Evolutionary conservation across 2,113 vertebrate species (phyloP).

Genomic region (Excalfactoria chinensis): DNA sequence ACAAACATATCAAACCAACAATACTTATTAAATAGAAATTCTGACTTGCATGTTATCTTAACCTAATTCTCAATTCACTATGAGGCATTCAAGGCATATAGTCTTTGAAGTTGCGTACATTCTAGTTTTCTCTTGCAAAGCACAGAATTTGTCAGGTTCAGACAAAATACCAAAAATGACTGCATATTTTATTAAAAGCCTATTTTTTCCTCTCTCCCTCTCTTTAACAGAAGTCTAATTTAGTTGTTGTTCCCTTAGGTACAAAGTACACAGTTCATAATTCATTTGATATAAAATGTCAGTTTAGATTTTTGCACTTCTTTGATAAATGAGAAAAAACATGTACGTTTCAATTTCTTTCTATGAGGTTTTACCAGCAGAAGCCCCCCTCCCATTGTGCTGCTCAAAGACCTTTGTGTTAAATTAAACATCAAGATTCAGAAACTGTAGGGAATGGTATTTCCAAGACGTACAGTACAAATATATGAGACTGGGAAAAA

Average conservation of each 20-base stretch:
- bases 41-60: background rate
- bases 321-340: conserved; percentile 83
- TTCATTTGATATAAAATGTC: conserved; percentile 85
- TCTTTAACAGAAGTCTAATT: conserved; percentile 78
- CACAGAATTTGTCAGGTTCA: conserved; percentile 23
- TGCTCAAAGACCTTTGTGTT: conserved; percentile 79
- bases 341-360: conserved; percentile 82
- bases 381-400: conserved; percentile 67
- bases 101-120: background rate
- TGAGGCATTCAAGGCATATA: background rate
- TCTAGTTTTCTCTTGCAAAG: background rate
- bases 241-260: conserved; percentile 83
- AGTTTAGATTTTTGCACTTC: conserved; percentile 79
- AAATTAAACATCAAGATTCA: conserved; percentile 85
- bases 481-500: conserved; percentile 61
- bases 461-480: conserved; percentile 72
- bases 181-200: conserved; percentile 77
- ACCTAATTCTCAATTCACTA: conserved; percentile 5
- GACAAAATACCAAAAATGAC: conserved; percentile 62
- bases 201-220: conserved; percentile 53
- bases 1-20: conserved; percentile 26
- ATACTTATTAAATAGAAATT: background rate
- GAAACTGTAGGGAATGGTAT: conserved; percentile 73
- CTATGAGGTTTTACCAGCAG: conserved; percentile 52
- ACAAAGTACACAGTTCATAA: conserved; percentile 82